Evolutionary conservation across 2,113 vertebrate species (phyloP).

Genomic region (Erythrocercus mccallii): DNA sequence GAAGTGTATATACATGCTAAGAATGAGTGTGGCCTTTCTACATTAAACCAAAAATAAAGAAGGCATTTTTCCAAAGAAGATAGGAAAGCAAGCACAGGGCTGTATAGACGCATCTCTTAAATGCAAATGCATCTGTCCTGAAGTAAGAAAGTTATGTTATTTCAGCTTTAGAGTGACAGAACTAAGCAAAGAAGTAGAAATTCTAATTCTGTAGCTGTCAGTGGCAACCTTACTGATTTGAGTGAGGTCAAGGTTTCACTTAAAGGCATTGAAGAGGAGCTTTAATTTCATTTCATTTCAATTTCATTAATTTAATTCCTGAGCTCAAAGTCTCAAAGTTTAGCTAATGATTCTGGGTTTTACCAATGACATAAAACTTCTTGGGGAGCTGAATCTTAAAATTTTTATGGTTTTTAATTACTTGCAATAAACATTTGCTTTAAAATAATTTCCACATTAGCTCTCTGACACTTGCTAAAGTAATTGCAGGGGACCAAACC

Average conservation of each 20-base stretch:
- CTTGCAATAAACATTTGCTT: background rate
- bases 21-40: background rate
- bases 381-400: background rate
- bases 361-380: background rate
- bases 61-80: background rate
- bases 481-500: background rate
- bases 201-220: background rate
- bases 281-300: background rate
- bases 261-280: background rate
- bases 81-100: background rate
- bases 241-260: background rate
- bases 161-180: background rate
- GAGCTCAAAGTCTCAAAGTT: background rate
- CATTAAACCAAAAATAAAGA: background rate
- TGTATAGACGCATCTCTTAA: background rate
- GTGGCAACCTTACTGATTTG: background rate
- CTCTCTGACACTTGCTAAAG: background rate
- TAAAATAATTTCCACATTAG: background rate
- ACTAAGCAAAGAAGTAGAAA: background rate
- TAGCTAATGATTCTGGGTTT: background rate
- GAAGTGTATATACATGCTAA: background rate
- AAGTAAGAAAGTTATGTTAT: background rate
- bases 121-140: background rate
- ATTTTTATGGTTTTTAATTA: background rate
- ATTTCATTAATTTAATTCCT: background rate